Conservation (phyloP, 2,888 invertebrate genomes). For the Ischnura elegans region DNA sequence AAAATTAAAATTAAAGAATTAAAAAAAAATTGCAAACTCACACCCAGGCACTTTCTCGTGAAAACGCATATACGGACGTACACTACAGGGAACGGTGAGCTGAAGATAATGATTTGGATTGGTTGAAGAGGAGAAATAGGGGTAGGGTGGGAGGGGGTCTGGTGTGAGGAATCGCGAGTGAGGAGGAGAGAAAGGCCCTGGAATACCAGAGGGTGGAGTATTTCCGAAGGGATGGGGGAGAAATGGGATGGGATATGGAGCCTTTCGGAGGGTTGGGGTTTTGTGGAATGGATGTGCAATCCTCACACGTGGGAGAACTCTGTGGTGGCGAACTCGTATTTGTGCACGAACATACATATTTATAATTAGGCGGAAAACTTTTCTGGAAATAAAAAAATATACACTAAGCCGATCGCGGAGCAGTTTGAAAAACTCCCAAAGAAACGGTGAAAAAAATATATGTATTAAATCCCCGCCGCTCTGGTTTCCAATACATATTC, state of each 20-base stretch:
- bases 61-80: not conserved
- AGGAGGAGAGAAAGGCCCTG: not conserved
- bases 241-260: no score
- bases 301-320: not conserved
- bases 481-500: not conserved
- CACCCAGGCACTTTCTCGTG: not conserved
- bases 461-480: not conserved
- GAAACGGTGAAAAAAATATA: not conserved
- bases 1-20: not conserved
- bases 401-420: constrained; percentile 7
- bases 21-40: not conserved
- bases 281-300: not conserved
- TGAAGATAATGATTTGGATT: constrained; percentile 31
- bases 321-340: not conserved
- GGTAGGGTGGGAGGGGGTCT: no score
- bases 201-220: not conserved
- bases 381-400: no score
- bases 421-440: not conserved
- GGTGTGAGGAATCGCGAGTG: not conserved
- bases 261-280: not conserved
- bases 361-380: constrained; percentile 13
- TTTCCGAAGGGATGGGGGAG: not conserved
- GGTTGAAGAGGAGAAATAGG: not conserved
- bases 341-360: not conserved
- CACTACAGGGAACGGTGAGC: not conserved